Conservation (phyloP, 53 echinoderm and acorn worm genomes). For the Glandiceps talaboti region DNA sequence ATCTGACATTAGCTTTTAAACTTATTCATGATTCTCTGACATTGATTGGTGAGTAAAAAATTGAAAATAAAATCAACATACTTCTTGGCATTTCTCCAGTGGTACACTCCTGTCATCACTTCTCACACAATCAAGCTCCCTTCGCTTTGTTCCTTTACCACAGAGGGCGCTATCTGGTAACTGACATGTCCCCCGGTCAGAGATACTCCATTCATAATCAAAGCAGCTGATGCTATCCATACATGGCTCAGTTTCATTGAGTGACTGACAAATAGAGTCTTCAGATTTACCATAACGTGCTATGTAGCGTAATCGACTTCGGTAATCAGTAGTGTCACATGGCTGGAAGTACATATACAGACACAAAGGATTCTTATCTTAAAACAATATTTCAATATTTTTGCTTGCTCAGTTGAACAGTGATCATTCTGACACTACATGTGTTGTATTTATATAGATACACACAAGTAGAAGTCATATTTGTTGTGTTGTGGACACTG, state of each 20-base stretch:
- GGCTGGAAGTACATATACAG: conserved; percentile 18
- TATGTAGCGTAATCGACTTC: conserved; percentile 42
- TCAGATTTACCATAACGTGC: conserved; percentile 41
- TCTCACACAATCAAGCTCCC: conserved; percentile 50
- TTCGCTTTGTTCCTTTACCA: conserved; percentile 44
- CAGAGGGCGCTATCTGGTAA: conserved; percentile 43
- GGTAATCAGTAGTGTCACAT: conserved; percentile 31
- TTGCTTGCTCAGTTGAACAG: too few relatives aligned
- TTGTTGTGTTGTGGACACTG: too few relatives aligned
- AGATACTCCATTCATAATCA: conserved; percentile 66
- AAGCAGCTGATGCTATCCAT: conserved; percentile 47
- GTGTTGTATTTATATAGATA: too few relatives aligned
- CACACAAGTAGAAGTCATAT: too few relatives aligned
- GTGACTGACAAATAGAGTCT: conserved; percentile 29
- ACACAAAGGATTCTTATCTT: too few relatives aligned
- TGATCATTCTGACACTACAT: too few relatives aligned
- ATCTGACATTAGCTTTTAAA: too few relatives aligned
- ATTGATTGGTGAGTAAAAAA: too few relatives aligned
- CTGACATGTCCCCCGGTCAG: conserved; percentile 58
- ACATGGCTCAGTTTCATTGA: conserved; percentile 50
- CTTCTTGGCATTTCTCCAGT: conserved; percentile 61
- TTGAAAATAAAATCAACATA: too few relatives aligned
- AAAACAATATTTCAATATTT: too few relatives aligned
- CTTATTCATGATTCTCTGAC: too few relatives aligned
- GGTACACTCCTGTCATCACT: conserved; percentile 47